Base-by-base conservation (phyloP, 1,140 invertebrate species). In the Sycophaga agraensis region DNA sequence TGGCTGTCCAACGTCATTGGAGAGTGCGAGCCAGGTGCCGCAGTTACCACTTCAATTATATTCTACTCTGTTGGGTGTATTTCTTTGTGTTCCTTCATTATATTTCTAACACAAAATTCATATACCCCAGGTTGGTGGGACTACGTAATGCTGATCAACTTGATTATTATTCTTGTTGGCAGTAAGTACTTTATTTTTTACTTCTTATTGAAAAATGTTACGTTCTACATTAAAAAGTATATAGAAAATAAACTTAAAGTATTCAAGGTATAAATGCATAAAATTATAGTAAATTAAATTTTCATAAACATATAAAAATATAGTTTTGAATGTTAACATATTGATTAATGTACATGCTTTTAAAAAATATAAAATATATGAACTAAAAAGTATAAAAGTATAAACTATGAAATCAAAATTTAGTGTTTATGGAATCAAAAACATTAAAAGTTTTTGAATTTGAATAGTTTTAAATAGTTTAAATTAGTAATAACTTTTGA, bases 1-100 rank as follows among this genome's bases (percentile, higher is more conserved):
- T 93, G 87, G 87, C 72, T 92, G 46, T 84, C 87, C 55, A 87
- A 87, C 0, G 70, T 91, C 2, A 74, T 89, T 0, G 88, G 88
- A 0, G 82, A 84, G 11, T 85, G 85, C 48, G 84, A 89, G 42
- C 88, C 91, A 0, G 91, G 91, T 2, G 83, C 83, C 11, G 88
- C 87, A 2, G 90, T 92, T 0, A 85, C 87, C 0, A 78, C 82
- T 22, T 84, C 87, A 2, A 88, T 91, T 0, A 83, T 90, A 22
- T 73, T 90, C 3, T 92, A 89, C 74, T 87, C 87, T 0, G 72
- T 82, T 0, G 84, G 87, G 8, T 86, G 89, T 24, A 83, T 86
- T 6, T 83, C 83, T 12, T 79, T 91, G 4, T 88, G 86, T 59
- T 73, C 66, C 2, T 16, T 71, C 9, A 21, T 75, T 0, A 66